A percentile compares a stretch with the other conserved stretches of the same genome.
These are phyloP conservation scores for Aradophagus sp. DNA, from an alignment of 1,140 invertebrate genomes.

Conservation along the genomic window DNA sequence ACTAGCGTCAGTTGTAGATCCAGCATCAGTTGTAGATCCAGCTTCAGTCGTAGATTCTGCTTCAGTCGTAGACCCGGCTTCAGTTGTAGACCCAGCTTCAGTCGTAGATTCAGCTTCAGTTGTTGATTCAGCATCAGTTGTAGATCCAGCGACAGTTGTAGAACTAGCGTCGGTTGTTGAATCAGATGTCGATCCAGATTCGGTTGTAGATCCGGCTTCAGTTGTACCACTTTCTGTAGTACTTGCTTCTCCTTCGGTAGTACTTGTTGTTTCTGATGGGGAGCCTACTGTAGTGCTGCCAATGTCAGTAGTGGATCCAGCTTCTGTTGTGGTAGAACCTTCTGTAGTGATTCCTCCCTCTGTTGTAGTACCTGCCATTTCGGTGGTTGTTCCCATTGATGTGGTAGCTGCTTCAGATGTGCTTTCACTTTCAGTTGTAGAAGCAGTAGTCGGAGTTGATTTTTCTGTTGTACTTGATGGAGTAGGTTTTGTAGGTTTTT, in stretches of 20 bases:
- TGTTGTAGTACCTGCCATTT: slow-evolving; percentile 40
- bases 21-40: slow-evolving; percentile 1
- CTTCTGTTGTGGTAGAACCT: slow-evolving; percentile 19
- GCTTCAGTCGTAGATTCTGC: background rate
- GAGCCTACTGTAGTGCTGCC: slow-evolving; percentile 18
- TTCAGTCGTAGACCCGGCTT: slow-evolving; percentile 28
- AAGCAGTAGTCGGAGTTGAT: slow-evolving; percentile 19
- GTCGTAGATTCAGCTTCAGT: slow-evolving; percentile 2
- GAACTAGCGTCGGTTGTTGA: slow-evolving; percentile 2
- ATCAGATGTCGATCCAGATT: no score
- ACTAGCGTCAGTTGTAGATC: no score
- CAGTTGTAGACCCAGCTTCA: background rate
- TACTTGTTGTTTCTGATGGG: no score
- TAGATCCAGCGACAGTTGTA: slow-evolving; percentile 4
- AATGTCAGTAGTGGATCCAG: slow-evolving; percentile 21
- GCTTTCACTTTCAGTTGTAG: slow-evolving; percentile 46
- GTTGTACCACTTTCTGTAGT: slow-evolving; percentile 31
- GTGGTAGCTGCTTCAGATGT: slow-evolving; percentile 12
- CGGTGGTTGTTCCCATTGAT: background rate
- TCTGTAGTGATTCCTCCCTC: slow-evolving; percentile 18
- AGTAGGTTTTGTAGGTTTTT: slow-evolving; percentile 50
- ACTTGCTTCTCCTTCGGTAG: slow-evolving; percentile 7
- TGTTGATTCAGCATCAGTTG: slow-evolving; percentile 7
- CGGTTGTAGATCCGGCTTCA: background rate
- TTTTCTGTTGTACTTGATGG: slow-evolving; percentile 38